Evolutionary conservation across 2,797 vertebrate species (phyloP).

Genomic region (Crocidura indochinensis): DNA sequence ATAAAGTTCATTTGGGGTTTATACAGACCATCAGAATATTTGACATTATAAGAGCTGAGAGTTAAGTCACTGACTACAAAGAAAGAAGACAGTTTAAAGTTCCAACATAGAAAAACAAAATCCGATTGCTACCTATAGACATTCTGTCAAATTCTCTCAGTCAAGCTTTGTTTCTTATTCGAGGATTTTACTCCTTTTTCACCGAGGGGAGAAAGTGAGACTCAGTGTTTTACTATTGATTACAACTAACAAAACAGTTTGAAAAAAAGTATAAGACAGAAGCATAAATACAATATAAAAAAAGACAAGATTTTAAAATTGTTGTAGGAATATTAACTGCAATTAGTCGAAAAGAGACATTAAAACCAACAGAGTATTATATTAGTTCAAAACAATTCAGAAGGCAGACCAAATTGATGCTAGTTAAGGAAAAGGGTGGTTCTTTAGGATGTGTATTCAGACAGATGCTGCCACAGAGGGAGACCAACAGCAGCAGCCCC

Average conservation of each 20-base stretch:
- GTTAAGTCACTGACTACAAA: slow-evolving; percentile 73
- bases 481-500: slow-evolving; percentile 83
- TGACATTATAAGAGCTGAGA: slow-evolving; percentile 79
- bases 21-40: slow-evolving; percentile 76
- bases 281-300: slow-evolving; percentile 87
- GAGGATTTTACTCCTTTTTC: neutral
- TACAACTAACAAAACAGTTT: slow-evolving; percentile 83
- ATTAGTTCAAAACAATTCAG: slow-evolving; percentile 87
- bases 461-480: slow-evolving; percentile 87
- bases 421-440: slow-evolving; percentile 87
- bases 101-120: slow-evolving; percentile 80
- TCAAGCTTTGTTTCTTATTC: slow-evolving; percentile 61
- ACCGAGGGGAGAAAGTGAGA: slow-evolving; percentile 58
- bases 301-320: slow-evolving; percentile 87
- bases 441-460: slow-evolving; percentile 83
- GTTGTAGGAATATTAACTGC: slow-evolving; percentile 87
- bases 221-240: slow-evolving; percentile 57
- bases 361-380: slow-evolving; percentile 89
- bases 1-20: slow-evolving; percentile 78
- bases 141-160: slow-evolving; percentile 73
- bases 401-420: slow-evolving; percentile 89
- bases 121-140: slow-evolving; percentile 72
- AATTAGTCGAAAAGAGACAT: slow-evolving; percentile 87
- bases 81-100: slow-evolving; percentile 77
- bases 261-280: slow-evolving; percentile 83